phyloP scores from a whole-genome alignment of 2,113 vertebrate genomes.

The Labeo rohita region DNA sequence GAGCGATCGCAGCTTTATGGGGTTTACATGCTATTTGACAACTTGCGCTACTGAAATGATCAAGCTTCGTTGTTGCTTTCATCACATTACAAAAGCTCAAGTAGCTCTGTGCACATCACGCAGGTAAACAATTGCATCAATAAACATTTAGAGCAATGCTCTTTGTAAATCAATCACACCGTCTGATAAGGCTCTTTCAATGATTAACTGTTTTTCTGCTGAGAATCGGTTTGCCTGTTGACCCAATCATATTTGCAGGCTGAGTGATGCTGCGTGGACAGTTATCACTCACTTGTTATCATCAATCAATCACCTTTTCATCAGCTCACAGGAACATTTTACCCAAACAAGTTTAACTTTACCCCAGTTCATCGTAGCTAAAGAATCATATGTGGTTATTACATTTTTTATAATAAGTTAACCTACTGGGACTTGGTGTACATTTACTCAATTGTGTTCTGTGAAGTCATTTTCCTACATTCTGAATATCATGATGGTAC shows the following conservation, averaged over 20 bases:
- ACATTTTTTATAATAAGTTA: background rate
- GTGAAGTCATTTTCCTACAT: background rate
- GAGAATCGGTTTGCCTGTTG: slow-evolving; percentile 72
- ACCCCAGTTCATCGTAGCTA: slow-evolving; percentile 22
- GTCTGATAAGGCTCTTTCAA: slow-evolving; percentile 75
- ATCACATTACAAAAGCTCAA: slow-evolving; percentile 58
- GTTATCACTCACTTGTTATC: slow-evolving; percentile 64
- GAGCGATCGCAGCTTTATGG: background rate
- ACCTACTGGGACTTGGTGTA: background rate
- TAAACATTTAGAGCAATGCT: slow-evolving; percentile 76
- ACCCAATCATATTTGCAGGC: slow-evolving; percentile 67
- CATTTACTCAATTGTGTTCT: background rate
- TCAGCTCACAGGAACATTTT: slow-evolving; percentile 46
- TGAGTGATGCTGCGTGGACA: slow-evolving; percentile 62
- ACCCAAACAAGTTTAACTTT: slow-evolving; percentile 15
- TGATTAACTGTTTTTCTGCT: slow-evolving; percentile 83
- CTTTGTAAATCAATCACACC: slow-evolving; percentile 83
- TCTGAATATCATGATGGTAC: background rate
- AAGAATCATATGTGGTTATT: background rate
- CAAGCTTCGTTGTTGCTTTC: slow-evolving; percentile 28
- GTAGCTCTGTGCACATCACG: slow-evolving; percentile 70
- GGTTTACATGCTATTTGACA: background rate
- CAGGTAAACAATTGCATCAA: slow-evolving; percentile 85
- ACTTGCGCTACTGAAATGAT: slow-evolving; percentile 23
- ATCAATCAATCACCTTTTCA: slow-evolving; percentile 63